phyloP scores from a whole-genome alignment of 2,797 vertebrate species.

The Aldrovandia affinis region DNA sequence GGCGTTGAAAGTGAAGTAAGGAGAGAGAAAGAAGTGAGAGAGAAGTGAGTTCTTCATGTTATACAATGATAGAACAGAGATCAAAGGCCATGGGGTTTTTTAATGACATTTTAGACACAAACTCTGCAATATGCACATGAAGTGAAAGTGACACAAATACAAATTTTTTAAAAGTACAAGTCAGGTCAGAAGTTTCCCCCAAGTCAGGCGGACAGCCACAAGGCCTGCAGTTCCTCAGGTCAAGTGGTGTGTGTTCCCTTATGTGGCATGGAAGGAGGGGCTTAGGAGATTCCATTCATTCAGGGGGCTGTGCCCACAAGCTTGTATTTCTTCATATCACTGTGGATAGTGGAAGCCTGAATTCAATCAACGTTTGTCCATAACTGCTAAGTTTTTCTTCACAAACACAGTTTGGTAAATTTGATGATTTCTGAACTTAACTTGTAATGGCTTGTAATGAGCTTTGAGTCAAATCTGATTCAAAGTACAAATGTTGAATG shows the following conservation, averaged over 20 bases:
- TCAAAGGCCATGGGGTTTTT: neutral
- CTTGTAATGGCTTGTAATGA: no score
- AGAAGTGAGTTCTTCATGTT: neutral
- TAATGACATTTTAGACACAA: slow-evolving; percentile 6
- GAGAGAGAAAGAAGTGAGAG: no score
- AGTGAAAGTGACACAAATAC: neutral
- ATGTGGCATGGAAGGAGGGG: neutral
- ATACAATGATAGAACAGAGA: neutral
- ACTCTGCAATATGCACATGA: neutral
- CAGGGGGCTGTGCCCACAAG: neutral
- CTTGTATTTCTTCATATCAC: neutral
- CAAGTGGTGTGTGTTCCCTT: neutral
- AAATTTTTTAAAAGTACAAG: neutral
- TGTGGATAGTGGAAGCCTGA: neutral
- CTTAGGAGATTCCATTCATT: neutral
- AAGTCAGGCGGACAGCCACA: neutral
- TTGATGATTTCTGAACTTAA: no score
- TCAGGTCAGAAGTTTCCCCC: slow-evolving; percentile 21
- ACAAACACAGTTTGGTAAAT: no score
- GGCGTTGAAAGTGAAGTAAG: neutral
- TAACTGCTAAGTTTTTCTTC: no score
- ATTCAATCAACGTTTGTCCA: neutral
- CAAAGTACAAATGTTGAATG: no score
- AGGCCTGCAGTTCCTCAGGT: neutral
- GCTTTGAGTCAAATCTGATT: no score